These are phyloP conservation scores for Mesochorus sp. DNA, from an alignment of 2,888 invertebrate genomes.

Conservation along the genomic window DNA sequence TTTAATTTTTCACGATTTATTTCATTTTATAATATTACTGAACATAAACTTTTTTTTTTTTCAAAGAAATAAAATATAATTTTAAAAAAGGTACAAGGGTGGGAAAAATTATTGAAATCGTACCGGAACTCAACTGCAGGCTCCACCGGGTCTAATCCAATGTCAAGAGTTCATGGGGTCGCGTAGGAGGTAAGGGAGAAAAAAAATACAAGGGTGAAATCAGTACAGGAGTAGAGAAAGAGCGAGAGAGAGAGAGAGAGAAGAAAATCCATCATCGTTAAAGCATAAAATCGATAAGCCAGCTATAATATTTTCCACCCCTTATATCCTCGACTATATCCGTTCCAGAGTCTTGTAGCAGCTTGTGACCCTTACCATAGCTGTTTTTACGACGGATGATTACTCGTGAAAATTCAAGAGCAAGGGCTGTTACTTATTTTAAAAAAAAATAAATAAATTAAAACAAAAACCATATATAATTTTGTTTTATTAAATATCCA, in stretches of 20 bases:
- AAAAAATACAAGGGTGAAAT: background rate
- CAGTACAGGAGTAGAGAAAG: no score
- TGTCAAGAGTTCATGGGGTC: constrained; percentile 32
- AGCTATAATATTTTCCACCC: constrained; percentile 2
- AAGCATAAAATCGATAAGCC: constrained; percentile 58
- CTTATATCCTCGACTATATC: constrained; percentile 3
- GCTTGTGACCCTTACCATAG: constrained; percentile 26
- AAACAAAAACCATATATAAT: no score
- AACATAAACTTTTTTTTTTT: no score
- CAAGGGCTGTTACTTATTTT: background rate
- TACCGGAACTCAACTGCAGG: no score
- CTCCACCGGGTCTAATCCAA: constrained; percentile 16
- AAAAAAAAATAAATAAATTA: no score
- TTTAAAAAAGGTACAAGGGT: background rate
- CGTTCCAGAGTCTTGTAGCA: background rate
- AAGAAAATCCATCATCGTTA: constrained; percentile 61
- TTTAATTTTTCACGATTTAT: no score
- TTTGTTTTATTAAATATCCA: no score
- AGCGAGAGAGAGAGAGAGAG: no score
- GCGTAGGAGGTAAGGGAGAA: background rate
- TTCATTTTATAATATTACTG: no score
- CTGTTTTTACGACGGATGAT: constrained; percentile 41
- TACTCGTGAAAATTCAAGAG: constrained; percentile 26
- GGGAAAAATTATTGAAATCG: background rate
- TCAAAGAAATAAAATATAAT: no score